Evolutionary conservation across 1,140 invertebrate species (phyloP).

Genomic region (Cherax destructor): DNA sequence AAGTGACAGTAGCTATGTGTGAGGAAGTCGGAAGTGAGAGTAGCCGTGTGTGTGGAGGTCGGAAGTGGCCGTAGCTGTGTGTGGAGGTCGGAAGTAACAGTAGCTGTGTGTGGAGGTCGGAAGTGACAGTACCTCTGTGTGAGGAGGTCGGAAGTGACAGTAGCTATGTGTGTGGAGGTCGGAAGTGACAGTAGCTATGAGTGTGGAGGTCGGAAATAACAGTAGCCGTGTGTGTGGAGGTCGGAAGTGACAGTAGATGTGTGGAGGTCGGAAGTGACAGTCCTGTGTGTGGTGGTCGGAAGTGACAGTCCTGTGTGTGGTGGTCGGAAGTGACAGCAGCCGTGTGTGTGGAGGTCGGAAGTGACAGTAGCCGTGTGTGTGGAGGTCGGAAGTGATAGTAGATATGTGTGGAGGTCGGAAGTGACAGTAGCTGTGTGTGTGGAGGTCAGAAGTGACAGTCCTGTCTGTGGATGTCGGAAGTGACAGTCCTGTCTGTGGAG

Average conservation of each 20-base stretch:
- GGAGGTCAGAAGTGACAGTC: too few species aligned
- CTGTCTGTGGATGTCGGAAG: too few species aligned
- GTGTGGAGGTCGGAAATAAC: constrained; percentile 26
- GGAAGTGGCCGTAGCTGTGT: background rate
- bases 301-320: background rate
- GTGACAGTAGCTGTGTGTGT: too few species aligned
- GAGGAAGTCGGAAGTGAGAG: background rate
- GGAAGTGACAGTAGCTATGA: background rate
- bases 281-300: constrained; percentile 19
- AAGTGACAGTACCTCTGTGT: background rate
- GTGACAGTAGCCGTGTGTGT: background rate
- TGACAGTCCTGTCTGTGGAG: too few species aligned
- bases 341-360: too few species aligned
- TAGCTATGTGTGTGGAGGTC: background rate
- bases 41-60: background rate
- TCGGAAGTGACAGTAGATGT: background rate
- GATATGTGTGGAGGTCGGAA: too few species aligned
- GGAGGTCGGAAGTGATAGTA: too few species aligned
- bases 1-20: background rate
- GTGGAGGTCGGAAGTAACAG: background rate
- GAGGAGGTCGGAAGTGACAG: background rate
- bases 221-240: constrained; percentile 21
- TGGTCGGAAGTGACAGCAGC: too few species aligned
- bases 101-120: background rate
- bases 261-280: constrained; percentile 38